Evolutionary conservation across 2,113 vertebrate species (phyloP), one percentile per base, ranked within the genome.

Genomic region (Otolemur garnettii): DNA sequence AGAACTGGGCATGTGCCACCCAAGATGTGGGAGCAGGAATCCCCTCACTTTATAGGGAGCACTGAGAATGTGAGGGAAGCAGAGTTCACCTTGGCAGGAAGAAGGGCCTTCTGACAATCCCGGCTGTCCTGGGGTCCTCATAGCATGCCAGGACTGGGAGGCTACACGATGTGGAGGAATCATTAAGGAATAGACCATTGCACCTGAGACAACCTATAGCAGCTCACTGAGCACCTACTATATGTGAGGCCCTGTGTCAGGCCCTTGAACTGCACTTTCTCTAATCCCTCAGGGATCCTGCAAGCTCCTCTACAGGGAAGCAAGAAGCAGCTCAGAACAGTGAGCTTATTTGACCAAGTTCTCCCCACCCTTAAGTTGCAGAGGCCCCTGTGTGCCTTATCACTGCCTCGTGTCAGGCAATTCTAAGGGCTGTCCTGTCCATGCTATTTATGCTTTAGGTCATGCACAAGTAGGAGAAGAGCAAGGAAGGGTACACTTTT

Each of bases 31-130:
- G 45, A 24, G 19, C 12, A 6, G 30, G 35, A 30, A 0, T 3
- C 7, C 68, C 17, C 66, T 22, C 1, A 0, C 33, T 28, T 64
- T 7, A 1, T 3, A 62, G 59, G 45, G 45, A 78, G 26, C 0
- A 0, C 4, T 0, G 4, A 55, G 35, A 18, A 59, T 59, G 38
- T 2, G 7, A 2, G 18, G 33, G 17, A 19, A 28, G 24, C 8
- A 9, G 78, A 45, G 12, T 24, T 22, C 35, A 5, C 9, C 78
- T 75, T 18, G 0, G 22, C 0, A 2, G 62, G 18, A 35, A n/a
- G 91, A 55, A 84, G 30, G 45, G 42, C 64, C 57, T 87, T 71
- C 38, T 33, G 45, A 77, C 55, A 33, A 42, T 6, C 26, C 18
- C 4, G 12, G 64, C 64, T 33, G 64, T 33, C 62, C 55, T 12